A percentile compares a stretch with the other conserved stretches of the same genome.
These are phyloP conservation scores for Agrochola litura DNA, from an alignment of 2,888 invertebrate species.

Conservation along the genomic window DNA sequence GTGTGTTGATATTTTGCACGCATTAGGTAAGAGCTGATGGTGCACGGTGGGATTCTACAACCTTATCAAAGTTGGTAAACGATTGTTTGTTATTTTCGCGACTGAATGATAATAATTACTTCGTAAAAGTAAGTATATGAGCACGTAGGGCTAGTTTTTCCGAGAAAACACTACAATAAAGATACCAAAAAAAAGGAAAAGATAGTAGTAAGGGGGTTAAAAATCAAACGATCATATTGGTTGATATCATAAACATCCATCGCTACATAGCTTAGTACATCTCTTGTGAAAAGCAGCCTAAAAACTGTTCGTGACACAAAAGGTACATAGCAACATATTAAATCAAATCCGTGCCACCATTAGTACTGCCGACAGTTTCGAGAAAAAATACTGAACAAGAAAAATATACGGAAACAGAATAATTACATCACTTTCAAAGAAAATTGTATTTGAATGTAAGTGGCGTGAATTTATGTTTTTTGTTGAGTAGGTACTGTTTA, in stretches of 20 bases:
- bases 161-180: background rate
- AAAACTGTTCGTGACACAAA: background rate
- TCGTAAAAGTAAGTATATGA: background rate
- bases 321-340: background rate
- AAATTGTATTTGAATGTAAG: slow-evolving; percentile 39
- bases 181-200: no score
- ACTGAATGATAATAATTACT: no score
- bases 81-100: no score
- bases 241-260: no score
- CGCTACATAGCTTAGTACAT: background rate
- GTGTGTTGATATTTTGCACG: background rate
- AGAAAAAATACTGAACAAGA: slow-evolving; percentile 22
- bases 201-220: no score
- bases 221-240: no score
- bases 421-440: slow-evolving; percentile 41
- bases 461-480: slow-evolving; percentile 6
- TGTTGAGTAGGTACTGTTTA: background rate
- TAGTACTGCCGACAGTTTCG: background rate
- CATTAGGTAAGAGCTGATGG: no score
- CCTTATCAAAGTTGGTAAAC: no score
- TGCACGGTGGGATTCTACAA: no score
- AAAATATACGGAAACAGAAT: slow-evolving; percentile 35
- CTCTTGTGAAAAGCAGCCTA: background rate
- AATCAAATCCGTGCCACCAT: slow-evolving; percentile 14
- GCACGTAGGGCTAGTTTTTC: background rate